Conservation (phyloP, 2,113 vertebrate species). For the Uria aalge region DNA sequence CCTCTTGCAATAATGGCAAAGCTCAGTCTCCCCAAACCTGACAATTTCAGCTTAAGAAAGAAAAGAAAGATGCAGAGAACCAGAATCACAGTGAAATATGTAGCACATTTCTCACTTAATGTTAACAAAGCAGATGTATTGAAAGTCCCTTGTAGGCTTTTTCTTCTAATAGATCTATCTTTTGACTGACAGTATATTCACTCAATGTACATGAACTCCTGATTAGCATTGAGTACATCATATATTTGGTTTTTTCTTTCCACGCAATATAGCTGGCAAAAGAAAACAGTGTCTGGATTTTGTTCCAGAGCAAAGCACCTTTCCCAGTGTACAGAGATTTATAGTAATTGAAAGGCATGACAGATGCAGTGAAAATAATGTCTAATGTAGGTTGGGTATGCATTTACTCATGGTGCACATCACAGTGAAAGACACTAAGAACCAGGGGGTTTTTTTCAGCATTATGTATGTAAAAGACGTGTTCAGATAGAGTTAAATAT, state of each 20-base stretch:
- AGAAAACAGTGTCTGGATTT: not conserved
- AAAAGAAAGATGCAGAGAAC: not conserved
- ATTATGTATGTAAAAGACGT: not conserved
- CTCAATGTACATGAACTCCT: slow-evolving; percentile 6
- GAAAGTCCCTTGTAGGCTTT: not conserved
- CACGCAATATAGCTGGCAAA: not conserved
- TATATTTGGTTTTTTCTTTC: slow-evolving; percentile 17
- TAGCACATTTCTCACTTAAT: not conserved
- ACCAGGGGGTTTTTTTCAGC: not conserved
- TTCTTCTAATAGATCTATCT: not conserved
- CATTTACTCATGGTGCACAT: not conserved
- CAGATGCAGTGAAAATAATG: slow-evolving; percentile 35
- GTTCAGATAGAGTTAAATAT: not conserved
- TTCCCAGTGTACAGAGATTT: not conserved
- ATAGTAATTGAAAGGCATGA: slow-evolving; percentile 1
- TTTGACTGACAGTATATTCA: slow-evolving; percentile 23
- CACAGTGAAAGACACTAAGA: not conserved
- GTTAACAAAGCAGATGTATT: not conserved
- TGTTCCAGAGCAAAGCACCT: not conserved
- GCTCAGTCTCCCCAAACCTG: not conserved
- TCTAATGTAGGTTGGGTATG: not conserved
- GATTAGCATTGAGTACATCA: slow-evolving; percentile 9
- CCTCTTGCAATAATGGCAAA: not conserved
- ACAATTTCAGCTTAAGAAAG: not conserved
- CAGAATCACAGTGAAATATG: not conserved